Conservation (phyloP, 2,113 vertebrate species). For the Lipophrys pholis region DNA sequence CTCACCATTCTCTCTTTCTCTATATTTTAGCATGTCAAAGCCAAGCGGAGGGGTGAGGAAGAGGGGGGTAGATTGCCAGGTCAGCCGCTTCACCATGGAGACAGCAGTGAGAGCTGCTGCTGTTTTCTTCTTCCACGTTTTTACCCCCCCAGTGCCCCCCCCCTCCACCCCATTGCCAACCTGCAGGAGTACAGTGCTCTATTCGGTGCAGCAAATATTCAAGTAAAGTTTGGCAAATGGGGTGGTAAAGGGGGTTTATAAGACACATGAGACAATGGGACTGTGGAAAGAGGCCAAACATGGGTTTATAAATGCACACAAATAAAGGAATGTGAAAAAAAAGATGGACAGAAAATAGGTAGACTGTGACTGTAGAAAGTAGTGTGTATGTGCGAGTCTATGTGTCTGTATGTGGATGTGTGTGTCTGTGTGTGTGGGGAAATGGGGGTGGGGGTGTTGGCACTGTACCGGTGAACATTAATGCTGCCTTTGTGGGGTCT, state of each 20-base stretch:
- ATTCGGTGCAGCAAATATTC: conserved; percentile 23
- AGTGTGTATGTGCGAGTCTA: conserved; percentile 24
- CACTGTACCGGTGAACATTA: conserved; percentile 68
- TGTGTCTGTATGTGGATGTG: conserved; percentile 9
- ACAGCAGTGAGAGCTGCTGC: conserved; percentile 66
- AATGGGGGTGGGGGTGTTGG: conserved; percentile 46
- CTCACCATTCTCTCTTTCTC: conserved; percentile 33
- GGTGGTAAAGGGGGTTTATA: conserved; percentile 33
- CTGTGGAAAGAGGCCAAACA: conserved; percentile 20
- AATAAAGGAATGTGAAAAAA: conserved; percentile 59
- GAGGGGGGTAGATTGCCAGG: conserved; percentile 62
- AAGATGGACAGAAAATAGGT: conserved; percentile 27
- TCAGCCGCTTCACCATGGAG: conserved; percentile 80
- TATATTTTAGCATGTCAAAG: conserved; percentile 68
- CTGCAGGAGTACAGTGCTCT: conserved; percentile 44
- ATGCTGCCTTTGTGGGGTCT: conserved; percentile 74
- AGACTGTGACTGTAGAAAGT: conserved; percentile 51
- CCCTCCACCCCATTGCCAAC: conserved; percentile 32
- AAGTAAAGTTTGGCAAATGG: conserved; percentile 23
- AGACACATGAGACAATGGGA: conserved; percentile 46
- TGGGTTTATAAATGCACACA: conserved; percentile 57
- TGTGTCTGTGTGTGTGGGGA: conserved; percentile 18
- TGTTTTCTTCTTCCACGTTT: conserved; percentile 56
- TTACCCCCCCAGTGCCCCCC: not conserved
- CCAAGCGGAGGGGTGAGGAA: conserved; percentile 8